These are phyloP conservation scores for Oedothorax gibbosus DNA, from an alignment of 1,140 invertebrate species.

Conservation along the genomic window DNA sequence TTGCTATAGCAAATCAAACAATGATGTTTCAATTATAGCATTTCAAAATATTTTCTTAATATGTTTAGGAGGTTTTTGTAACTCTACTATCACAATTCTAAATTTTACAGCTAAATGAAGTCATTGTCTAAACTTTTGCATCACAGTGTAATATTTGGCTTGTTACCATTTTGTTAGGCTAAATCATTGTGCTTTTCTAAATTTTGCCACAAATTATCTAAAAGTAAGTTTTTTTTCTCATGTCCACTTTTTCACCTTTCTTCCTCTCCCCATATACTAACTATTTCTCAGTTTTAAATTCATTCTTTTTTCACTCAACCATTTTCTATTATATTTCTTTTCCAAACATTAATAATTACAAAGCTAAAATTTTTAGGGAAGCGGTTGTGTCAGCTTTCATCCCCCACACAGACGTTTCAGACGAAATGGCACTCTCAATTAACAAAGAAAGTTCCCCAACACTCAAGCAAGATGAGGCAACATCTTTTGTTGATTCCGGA, in stretches of 20 bases:
- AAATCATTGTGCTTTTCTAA: no score
- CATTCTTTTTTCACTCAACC: neutral
- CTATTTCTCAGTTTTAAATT: neutral
- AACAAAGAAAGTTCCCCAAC: slow-evolving; percentile 25
- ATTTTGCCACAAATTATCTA: no score
- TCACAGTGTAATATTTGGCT: no score
- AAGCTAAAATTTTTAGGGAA: slow-evolving; percentile 41
- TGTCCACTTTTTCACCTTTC: neutral
- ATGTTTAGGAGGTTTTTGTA: no score
- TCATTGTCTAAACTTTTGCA: no score
- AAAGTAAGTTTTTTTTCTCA: no score
- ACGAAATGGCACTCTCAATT: slow-evolving; percentile 11
- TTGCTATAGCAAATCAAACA: no score
- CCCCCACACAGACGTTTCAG: slow-evolving; percentile 58
- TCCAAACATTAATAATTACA: neutral
- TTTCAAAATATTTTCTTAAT: no score
- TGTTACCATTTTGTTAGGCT: no score
- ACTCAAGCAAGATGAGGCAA: slow-evolving; percentile 29
- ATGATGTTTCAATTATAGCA: no score
- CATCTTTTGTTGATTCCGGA: neutral
- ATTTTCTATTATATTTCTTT: neutral
- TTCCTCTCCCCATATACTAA: neutral
- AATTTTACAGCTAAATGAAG: no score
- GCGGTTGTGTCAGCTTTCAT: slow-evolving; percentile 54
- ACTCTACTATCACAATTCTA: no score